phyloP scores from a whole-genome alignment of 2,797 vertebrate genomes.

The Macroramphosus scolopax region DNA sequence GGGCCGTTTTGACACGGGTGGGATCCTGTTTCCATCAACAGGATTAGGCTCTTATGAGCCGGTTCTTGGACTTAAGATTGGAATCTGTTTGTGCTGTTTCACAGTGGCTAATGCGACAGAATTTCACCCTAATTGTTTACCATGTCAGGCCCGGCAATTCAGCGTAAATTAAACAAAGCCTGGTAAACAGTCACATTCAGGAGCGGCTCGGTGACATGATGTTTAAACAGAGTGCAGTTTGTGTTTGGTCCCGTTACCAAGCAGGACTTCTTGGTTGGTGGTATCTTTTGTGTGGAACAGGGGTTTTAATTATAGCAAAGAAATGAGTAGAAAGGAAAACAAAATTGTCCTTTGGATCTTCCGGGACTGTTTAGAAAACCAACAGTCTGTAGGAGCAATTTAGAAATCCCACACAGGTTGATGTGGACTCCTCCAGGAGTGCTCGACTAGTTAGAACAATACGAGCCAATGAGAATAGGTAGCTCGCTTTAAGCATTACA shows the following conservation, averaged over 20 bases:
- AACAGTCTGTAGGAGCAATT: slow-evolving; percentile 18
- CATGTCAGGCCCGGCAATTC: slow-evolving; percentile 61
- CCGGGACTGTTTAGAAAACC: slow-evolving; percentile 24
- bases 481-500: no score
- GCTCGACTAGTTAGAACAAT: slow-evolving; percentile 7
- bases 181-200: slow-evolving; percentile 67
- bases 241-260: slow-evolving; percentile 51
- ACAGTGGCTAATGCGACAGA: slow-evolving; percentile 67
- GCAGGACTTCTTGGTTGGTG: slow-evolving; percentile 46
- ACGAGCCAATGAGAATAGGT: background rate
- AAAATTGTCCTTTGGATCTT: slow-evolving; percentile 25
- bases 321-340: slow-evolving; percentile 22
- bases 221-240: slow-evolving; percentile 58
- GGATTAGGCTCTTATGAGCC: slow-evolving; percentile 76
- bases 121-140: slow-evolving; percentile 73
- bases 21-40: slow-evolving; percentile 81
- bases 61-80: slow-evolving; percentile 74
- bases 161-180: slow-evolving; percentile 69
- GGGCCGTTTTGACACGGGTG: slow-evolving; percentile 71
- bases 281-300: slow-evolving; percentile 48
- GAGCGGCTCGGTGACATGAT: slow-evolving; percentile 41
- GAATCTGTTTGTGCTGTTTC: slow-evolving; percentile 72
- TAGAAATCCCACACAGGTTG: slow-evolving; percentile 56
- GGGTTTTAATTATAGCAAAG: slow-evolving; percentile 49
- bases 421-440: slow-evolving; percentile 1